Percentiles rank a stretch among this genome's conserved stretches.
Conservation (phyloP, 1,140 invertebrate genomes). For the Papilio dardanus region DNA sequence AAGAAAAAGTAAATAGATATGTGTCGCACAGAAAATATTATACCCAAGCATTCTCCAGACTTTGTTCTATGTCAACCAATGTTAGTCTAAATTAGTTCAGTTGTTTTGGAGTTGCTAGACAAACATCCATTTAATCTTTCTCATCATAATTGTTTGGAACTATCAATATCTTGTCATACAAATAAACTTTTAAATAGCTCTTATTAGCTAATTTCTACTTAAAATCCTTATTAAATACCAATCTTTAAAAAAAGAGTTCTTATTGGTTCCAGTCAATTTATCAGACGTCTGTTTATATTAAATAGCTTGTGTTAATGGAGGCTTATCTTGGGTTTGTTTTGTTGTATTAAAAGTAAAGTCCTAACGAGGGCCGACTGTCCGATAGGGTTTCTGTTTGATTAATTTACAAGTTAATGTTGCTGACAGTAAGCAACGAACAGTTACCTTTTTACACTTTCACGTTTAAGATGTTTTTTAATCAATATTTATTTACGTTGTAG, state of each 20-base stretch:
- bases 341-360: conserved; percentile 62
- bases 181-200: too few relatives aligned
- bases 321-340: conserved; percentile 59
- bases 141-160: too few relatives aligned
- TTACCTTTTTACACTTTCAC: conserved; percentile 30
- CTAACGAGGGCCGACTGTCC: conserved; percentile 55
- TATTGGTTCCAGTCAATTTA: conserved; percentile 56
- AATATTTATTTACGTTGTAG: neutral
- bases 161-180: too few relatives aligned
- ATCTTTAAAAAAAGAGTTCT: conserved; percentile 40
- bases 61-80: too few relatives aligned
- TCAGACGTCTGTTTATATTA: conserved; percentile 67
- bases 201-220: too few relatives aligned
- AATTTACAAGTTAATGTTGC: conserved; percentile 53
- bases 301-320: conserved; percentile 64
- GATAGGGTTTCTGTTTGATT: conserved; percentile 56
- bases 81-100: too few relatives aligned
- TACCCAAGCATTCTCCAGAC: too few relatives aligned
- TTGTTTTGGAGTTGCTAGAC: too few relatives aligned
- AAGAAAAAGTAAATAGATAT: too few relatives aligned
- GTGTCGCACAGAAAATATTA: too few relatives aligned
- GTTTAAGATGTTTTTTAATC: neutral
- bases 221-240: neutral
- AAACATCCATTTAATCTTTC: too few relatives aligned
- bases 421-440: conserved; percentile 38